These are phyloP conservation scores for Hirundo rustica DNA, from an alignment of 2,797 vertebrate genomes.

Conservation along the genomic window DNA sequence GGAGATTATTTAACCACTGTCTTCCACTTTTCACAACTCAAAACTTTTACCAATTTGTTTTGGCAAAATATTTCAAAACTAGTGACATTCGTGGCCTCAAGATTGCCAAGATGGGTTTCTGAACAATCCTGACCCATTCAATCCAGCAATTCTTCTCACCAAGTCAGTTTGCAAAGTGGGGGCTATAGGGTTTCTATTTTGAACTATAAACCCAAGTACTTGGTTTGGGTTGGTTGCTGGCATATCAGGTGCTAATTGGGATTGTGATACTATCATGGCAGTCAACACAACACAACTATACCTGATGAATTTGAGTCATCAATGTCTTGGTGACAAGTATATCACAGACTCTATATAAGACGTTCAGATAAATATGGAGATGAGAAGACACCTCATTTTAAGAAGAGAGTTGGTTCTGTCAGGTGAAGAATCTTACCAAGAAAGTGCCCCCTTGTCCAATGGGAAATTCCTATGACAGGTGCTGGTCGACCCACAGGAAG, in stretches of 20 bases:
- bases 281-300: neutral
- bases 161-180: neutral
- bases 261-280: neutral
- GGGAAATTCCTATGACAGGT: neutral
- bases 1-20: neutral
- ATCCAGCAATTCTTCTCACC: neutral
- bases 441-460: neutral
- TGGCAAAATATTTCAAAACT: neutral
- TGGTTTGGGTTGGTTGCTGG: neutral
- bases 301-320: neutral
- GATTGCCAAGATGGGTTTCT: neutral
- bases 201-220: neutral
- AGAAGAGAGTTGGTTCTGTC: neutral
- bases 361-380: neutral
- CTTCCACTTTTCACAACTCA: neutral
- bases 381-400: neutral
- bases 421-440: neutral
- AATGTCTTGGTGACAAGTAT: neutral
- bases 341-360: neutral
- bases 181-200: neutral
- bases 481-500: neutral
- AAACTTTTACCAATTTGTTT: neutral
- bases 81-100: too few species aligned
- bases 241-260: accelerated
- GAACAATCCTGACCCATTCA: neutral